Evolutionary conservation across 2,113 vertebrate species (phyloP).

Genomic region (Sterrhoptilus dennistouni): DNA sequence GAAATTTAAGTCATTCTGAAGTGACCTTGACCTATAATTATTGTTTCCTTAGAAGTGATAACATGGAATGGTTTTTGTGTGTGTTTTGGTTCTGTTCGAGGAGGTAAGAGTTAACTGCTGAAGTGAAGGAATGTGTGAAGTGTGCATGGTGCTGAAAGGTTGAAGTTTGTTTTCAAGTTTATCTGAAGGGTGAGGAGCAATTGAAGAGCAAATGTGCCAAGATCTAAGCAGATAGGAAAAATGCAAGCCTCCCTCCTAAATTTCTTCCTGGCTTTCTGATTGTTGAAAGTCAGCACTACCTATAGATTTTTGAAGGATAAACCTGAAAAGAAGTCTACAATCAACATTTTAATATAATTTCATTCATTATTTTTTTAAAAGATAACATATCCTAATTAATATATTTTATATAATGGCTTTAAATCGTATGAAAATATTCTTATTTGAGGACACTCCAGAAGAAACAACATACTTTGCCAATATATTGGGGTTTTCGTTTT

Average conservation of each 20-base stretch:
- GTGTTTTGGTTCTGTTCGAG: slow-evolving; percentile 32
- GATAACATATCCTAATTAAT: background rate
- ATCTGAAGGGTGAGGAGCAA: slow-evolving; percentile 41
- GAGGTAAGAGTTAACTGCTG: slow-evolving; percentile 35
- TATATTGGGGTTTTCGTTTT: background rate
- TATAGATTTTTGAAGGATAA: background rate
- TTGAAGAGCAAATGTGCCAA: background rate
- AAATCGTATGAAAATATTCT: background rate
- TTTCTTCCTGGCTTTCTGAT: background rate
- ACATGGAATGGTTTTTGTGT: background rate
- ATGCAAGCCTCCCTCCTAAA: background rate
- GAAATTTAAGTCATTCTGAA: background rate
- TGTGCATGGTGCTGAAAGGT: slow-evolving; percentile 38
- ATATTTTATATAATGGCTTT: background rate
- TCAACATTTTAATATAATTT: background rate
- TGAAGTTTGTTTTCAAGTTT: slow-evolving; percentile 49
- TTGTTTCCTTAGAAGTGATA: background rate
- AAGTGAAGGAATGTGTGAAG: slow-evolving; percentile 54
- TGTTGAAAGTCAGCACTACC: background rate
- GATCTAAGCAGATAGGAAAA: slow-evolving; percentile 2
- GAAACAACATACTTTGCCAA: background rate
- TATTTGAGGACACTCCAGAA: background rate
- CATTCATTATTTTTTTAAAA: background rate
- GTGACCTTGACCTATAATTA: slow-evolving; percentile 10
- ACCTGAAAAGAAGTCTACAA: background rate